These are phyloP conservation scores for Sylvia atricapilla DNA, from an alignment of 2,113 vertebrate species.

Conservation along the genomic window DNA sequence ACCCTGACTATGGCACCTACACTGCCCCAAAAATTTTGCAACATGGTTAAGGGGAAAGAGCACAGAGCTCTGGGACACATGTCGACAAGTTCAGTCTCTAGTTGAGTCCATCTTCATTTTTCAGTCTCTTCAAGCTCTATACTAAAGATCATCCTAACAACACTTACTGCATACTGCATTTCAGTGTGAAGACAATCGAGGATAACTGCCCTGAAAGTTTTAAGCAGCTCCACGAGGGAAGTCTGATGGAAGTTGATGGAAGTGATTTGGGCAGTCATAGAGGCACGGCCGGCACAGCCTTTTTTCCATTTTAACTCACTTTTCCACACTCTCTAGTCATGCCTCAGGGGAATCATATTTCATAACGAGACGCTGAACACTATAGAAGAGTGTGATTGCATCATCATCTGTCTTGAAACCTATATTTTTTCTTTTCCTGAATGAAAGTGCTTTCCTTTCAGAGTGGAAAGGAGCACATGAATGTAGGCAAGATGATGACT, in stretches of 20 bases:
- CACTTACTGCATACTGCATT: background rate
- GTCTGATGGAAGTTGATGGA: background rate
- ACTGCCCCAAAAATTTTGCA: background rate
- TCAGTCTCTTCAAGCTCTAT: background rate
- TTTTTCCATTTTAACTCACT: background rate
- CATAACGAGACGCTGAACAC: background rate
- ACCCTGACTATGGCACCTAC: background rate
- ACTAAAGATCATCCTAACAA: background rate
- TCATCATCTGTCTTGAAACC: constrained; percentile 20
- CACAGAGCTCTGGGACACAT: background rate
- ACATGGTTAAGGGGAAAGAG: background rate
- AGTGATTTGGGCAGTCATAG: background rate
- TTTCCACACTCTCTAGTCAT: background rate
- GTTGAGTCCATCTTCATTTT: background rate
- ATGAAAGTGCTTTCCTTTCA: background rate
- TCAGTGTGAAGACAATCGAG: background rate
- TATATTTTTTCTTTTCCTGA: constrained; percentile 11
- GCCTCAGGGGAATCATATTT: constrained; percentile 9
- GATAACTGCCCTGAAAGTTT: background rate
- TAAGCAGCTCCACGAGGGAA: background rate
- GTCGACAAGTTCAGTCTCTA: background rate
- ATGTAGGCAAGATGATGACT: constrained; percentile 53
- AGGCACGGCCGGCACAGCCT: background rate
- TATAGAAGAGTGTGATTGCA: background rate
- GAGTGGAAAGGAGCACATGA: constrained; percentile 23